Evolutionary conservation across 2,113 vertebrate species (phyloP), one percentile per base, ranked within the genome.

Genomic region (Ondatra zibethicus): DNA sequence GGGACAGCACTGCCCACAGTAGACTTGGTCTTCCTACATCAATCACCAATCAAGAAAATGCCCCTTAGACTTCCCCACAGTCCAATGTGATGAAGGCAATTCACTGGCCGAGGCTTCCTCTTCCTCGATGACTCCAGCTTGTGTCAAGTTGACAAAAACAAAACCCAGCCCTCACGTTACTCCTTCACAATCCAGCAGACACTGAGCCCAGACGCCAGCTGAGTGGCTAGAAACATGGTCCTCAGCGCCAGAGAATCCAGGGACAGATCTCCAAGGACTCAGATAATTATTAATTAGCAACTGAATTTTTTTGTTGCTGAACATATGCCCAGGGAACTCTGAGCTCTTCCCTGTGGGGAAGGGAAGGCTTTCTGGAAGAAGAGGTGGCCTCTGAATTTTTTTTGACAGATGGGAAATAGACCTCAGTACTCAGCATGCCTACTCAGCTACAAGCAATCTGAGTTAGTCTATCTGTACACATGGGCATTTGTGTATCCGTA

Each of bases 111-210:
- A 81, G 55, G 80, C 36, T 36, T n/a, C 23, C 52, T 63, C 55
- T 84, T 61, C n/a, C 81, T 7, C 17, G 25, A 63, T 17, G 55
- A 63, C 13, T 84, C 36, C 81, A 29, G 3, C 13, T 63, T 29
- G n/a, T 61, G 55, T 42, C 12, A 25, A 84, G 80, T 25, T 61
- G 80, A 82, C 80, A 27, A 39, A 61, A 61, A 61, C 55, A 27
- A 47, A 58, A 42, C n/a, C 55, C 36, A 84, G 4, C 55, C 13
- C 1, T 8, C 2, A 1, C 0, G 1, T 61, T n/a, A 13, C 55
- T 29, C 81, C 11, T 66, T 39, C 17, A 45, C 23, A 72, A 33
- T 16, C 52, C 61, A 36, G 61, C 39, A 58, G 36, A 42, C 23
- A 7, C 31, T 36, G 36, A 23, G 36, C 75, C 23, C 29, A 70